These are phyloP conservation scores for Potamarius usumacintae DNA, from an alignment of 2,113 vertebrate species.

Conservation along the genomic window DNA sequence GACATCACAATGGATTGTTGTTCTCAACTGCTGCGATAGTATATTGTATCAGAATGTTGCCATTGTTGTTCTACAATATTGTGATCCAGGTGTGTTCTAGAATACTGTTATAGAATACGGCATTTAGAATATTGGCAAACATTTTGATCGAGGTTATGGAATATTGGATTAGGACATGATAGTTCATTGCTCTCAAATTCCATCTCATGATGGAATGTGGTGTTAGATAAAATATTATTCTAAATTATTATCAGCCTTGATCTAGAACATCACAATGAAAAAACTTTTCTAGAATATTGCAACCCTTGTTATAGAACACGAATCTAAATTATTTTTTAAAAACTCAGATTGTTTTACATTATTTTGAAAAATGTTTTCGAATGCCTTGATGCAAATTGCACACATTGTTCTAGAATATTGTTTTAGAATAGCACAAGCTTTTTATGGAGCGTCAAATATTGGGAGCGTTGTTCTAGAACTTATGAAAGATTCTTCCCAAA, in stretches of 20 bases:
- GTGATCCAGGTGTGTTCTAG: not conserved
- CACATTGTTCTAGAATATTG: not conserved
- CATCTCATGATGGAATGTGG: not conserved
- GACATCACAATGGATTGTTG: slow-evolving; percentile 10
- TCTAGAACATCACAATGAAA: not conserved
- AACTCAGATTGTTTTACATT: not conserved
- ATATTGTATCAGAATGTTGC: slow-evolving; percentile 2
- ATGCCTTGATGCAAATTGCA: not conserved
- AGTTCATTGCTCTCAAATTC: not conserved
- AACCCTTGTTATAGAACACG: slow-evolving; percentile 1
- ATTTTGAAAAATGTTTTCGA: not conserved
- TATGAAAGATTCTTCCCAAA: not conserved
- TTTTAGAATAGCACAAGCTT: slow-evolving; percentile 17
- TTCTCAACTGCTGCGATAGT: not conserved
- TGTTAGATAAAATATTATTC: not conserved
- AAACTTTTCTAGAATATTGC: not conserved
- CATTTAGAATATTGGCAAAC: not conserved
- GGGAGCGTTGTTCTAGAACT: not conserved
- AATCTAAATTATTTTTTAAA: slow-evolving; percentile 5
- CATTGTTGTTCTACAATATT: not conserved
- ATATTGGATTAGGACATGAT: not conserved
- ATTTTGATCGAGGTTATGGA: not conserved
- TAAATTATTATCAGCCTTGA: not conserved
- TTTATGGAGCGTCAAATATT: slow-evolving; percentile 16
- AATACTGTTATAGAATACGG: not conserved